A percentile compares a stretch with the other conserved stretches of the same genome.
Evolutionary conservation across 2,888 invertebrate species (phyloP).

Genomic region (Oscheius sp.): DNA sequence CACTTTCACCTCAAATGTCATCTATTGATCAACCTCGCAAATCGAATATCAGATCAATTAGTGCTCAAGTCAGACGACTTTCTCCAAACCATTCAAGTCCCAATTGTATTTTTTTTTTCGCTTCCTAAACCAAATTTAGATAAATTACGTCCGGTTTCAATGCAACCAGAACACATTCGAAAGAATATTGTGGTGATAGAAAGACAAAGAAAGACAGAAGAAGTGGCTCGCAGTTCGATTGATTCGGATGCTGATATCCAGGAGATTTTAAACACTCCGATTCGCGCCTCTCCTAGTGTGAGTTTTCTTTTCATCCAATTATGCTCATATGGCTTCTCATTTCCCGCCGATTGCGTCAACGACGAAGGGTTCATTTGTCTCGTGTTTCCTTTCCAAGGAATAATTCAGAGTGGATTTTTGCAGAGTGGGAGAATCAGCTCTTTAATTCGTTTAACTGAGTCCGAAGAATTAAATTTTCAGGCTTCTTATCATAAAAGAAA

Average conservation of each 20-base stretch:
- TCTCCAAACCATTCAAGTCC: background rate
- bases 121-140: background rate
- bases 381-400: background rate
- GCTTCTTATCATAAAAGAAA: too few species aligned
- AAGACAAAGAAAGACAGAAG: background rate
- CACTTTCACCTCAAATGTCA: too few species aligned
- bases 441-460: too few species aligned
- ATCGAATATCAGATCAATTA: conserved; percentile 14
- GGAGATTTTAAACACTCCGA: background rate
- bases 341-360: background rate
- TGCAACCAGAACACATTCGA: background rate
- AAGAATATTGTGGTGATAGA: conserved; percentile 5
- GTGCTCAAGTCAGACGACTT: background rate
- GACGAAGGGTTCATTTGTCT: background rate
- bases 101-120: background rate
- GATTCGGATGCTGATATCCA: conserved; percentile 4
- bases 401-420: background rate
- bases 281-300: background rate
- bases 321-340: too few species aligned
- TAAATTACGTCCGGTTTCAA: background rate
- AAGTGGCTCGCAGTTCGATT: background rate
- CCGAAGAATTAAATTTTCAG: too few species aligned
- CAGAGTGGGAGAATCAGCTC: background rate
- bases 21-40: background rate
- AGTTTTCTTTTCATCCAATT: background rate